Evolutionary conservation across 2,888 invertebrate genomes (phyloP), one percentile per base, ranked within the genome.

Genomic region (Bibio marci): DNA sequence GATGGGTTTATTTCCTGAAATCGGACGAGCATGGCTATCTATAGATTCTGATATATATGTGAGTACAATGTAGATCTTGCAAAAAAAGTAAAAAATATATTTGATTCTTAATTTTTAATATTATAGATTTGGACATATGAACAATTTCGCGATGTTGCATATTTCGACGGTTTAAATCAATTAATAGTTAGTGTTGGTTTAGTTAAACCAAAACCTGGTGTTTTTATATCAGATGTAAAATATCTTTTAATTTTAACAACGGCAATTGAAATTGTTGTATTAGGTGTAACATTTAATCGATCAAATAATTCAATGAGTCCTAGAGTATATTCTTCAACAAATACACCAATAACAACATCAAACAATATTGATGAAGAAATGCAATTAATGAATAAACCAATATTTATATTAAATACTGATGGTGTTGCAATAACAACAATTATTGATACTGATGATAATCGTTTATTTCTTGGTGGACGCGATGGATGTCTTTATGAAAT

Each of bases 41-140:
- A 88, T 98, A 48, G 98, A 98, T 57, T 92, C 90, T 51, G 92
- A 95, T 64, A 83, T 98, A 49, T 98, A 92, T 66, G 76, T 95
- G 27, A 47, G 48, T 27, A 31, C 10, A 11, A 11, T 18, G 14
- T 32, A n/a, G 11, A 10, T 18, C 5, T 33, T 28, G n/a, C n/a
- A n/a, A n/a, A n/a, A n/a, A n/a, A n/a, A n/a, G n/a, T n/a, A n/a
- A n/a, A n/a, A 25, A 26, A n/a, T 33, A 15, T 27, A 12, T 30
- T 38, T 17, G 3, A 30, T 28, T 12, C 3, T 8, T 11, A 33
- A 27, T 27, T 33, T 17, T 13, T 27, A 31, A 27, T 25, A 12
- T 41, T 40, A 18, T 36, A 56, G 55, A 59, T 62, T 28, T 98
- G 98, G 98, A 86, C 91, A 19, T 97, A 91, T 64, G 91, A 94